Base-by-base conservation (phyloP, 1,140 invertebrate genomes). In the Heliconius hewitsoni region DNA sequence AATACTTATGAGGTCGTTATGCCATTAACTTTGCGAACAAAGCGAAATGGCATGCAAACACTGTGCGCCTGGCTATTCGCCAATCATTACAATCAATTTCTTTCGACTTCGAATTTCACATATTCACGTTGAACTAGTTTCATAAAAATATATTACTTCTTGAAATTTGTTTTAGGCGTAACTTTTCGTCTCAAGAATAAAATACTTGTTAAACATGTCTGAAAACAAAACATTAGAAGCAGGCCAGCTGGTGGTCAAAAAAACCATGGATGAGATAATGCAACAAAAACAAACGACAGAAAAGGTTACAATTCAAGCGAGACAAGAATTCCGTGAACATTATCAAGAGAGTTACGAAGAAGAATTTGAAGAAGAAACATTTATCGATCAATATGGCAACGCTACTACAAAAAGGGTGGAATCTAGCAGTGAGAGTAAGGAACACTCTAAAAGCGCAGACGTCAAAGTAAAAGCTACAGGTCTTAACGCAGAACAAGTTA, bases 321-420 rank as follows among this genome's bases (percentile, higher is more conserved):
- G 92, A 82, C 94, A 95, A 82, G 94, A 95, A 79, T 95, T 95
- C 86, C 87, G 90, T 13, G 93, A 95, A 82, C 85, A 87, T 46
- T 95, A 90, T 80, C 85, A 91, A 73, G 92, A 93, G 79, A 94
- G 92, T 79, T 95, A 95, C 72, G 94, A 95, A 83, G 94, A 95
- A 74, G 94, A 94, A 78, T 94, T 94, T 50, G 91, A 95, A 81
- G 94, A 95, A 74, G 92, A 95, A 80, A 94, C 93, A 6, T 93
- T 91, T 76, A 95, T 91, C 34, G 94, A 95, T 84, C 83, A 94
- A 75, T 90, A 84, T 73, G 94, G 94, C 71, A 95, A 95, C 77
- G 87, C 86, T 70, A 93, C 93, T 18, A 95, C 94, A 19, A 94
- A 94, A 55, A 87, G 92, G 42, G 86, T 91, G 16, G 94, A 95